phyloP scores from a whole-genome alignment of 2,797 vertebrate species.

The Squalus acanthias region DNA sequence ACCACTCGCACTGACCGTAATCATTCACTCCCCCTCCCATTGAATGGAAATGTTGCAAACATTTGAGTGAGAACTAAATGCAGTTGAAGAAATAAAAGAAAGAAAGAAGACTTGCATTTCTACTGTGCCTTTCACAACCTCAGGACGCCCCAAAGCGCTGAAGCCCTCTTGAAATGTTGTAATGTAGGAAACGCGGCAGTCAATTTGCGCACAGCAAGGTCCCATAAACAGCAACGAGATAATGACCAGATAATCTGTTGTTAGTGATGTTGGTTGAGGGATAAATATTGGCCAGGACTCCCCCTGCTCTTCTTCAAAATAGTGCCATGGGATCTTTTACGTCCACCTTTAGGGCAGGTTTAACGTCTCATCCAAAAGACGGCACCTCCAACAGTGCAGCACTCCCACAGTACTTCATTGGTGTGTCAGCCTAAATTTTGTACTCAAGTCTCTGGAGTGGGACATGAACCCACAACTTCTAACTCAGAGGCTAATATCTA shows the following conservation, averaged over 20 bases:
- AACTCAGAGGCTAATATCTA: not conserved
- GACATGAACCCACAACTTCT: not conserved
- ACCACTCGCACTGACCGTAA: not conserved
- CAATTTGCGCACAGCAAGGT: not conserved
- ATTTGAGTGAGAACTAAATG: not conserved
- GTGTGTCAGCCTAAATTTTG: no score
- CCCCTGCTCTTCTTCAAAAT: not conserved
- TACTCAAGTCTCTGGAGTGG: not conserved
- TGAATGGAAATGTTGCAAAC: not conserved
- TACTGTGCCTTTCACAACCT: not conserved
- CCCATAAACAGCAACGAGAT: not conserved
- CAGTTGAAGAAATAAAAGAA: no score
- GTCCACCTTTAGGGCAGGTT: not conserved
- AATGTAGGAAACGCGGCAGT: not conserved
- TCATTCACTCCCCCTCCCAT: not conserved
- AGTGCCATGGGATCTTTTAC: not conserved
- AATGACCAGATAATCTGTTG: not conserved
- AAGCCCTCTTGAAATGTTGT: not conserved
- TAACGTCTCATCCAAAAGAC: not conserved
- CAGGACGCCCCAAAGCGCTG: not conserved
- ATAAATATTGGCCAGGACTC: not conserved
- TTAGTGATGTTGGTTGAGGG: not conserved
- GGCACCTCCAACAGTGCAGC: not conserved
- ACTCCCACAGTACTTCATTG: no score
- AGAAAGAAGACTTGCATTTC: not conserved